Evolutionary conservation across 2,888 invertebrate genomes (phyloP).

Genomic region (Arge pagana): DNA sequence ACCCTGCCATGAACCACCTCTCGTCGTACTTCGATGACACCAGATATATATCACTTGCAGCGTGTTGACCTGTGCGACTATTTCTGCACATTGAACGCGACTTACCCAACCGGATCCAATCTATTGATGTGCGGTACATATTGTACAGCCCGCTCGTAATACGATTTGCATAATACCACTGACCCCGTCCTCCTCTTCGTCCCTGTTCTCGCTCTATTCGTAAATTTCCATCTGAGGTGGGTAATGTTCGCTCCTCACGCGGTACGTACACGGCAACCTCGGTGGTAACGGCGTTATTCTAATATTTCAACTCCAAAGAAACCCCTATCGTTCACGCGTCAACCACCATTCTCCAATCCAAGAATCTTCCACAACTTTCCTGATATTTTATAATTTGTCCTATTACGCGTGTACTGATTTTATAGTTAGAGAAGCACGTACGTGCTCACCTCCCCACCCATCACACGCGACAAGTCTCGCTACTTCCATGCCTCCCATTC

Average conservation of each 20-base stretch:
- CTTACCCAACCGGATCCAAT: no score
- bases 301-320: constrained; percentile 46
- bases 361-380: background rate
- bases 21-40: no score
- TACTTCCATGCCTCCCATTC: no score
- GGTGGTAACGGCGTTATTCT: constrained; percentile 44
- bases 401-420: no score
- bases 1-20: no score
- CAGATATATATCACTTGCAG: no score
- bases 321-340: constrained; percentile 42
- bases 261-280: constrained; percentile 38
- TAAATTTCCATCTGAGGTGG: constrained; percentile 24
- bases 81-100: no score
- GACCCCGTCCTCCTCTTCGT: constrained; percentile 34
- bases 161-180: constrained; percentile 37
- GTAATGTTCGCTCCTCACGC: constrained; percentile 39
- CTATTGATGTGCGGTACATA: no score
- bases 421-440: no score
- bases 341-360: background rate
- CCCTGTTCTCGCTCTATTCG: constrained; percentile 37
- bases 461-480: no score
- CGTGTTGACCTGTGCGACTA: no score
- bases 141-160: constrained; percentile 42
- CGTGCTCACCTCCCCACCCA: background rate
- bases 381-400: background rate